phyloP scores from a whole-genome alignment of 2,797 vertebrate genomes.

The Danio albolineatus region DNA sequence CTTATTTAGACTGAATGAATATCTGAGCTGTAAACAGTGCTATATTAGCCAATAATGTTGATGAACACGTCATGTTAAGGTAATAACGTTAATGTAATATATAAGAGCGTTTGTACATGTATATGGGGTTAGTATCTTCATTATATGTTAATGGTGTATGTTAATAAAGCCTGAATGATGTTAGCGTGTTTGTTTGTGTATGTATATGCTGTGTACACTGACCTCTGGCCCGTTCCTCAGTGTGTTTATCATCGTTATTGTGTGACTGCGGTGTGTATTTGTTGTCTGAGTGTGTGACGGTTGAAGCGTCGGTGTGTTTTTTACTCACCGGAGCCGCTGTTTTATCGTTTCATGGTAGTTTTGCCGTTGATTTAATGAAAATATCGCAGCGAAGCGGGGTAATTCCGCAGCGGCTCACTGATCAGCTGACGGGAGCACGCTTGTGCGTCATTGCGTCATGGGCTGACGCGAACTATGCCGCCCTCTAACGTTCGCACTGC shows the following conservation, averaged over 20 bases:
- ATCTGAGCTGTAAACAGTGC: too few relatives aligned
- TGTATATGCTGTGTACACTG: not conserved
- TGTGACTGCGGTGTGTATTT: not conserved
- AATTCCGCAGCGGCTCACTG: constrained; percentile 21
- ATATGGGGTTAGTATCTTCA: too few relatives aligned
- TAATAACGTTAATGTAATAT: too few relatives aligned
- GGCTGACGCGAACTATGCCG: not conserved
- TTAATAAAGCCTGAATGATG: too few relatives aligned
- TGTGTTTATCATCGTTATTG: not conserved
- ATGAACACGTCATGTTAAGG: too few relatives aligned
- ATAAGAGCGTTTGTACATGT: too few relatives aligned
- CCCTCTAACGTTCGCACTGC: not conserved
- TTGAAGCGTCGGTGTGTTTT: not conserved
- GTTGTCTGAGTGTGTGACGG: not conserved
- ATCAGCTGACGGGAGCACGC: constrained; percentile 43
- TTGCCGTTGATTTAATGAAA: not conserved
- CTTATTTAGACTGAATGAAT: too few relatives aligned
- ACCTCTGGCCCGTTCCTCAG: constrained; percentile 27
- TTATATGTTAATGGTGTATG: too few relatives aligned
- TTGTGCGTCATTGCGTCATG: constrained; percentile 30
- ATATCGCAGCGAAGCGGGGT: constrained; percentile 13
- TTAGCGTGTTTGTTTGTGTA: not conserved
- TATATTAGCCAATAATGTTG: too few relatives aligned
- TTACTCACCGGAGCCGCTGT: constrained; percentile 9
- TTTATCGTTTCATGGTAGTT: constrained; percentile 24